Evolutionary conservation across 2,797 vertebrate genomes (phyloP), one percentile per base, ranked within the genome.

Genomic region (Huso huso): DNA sequence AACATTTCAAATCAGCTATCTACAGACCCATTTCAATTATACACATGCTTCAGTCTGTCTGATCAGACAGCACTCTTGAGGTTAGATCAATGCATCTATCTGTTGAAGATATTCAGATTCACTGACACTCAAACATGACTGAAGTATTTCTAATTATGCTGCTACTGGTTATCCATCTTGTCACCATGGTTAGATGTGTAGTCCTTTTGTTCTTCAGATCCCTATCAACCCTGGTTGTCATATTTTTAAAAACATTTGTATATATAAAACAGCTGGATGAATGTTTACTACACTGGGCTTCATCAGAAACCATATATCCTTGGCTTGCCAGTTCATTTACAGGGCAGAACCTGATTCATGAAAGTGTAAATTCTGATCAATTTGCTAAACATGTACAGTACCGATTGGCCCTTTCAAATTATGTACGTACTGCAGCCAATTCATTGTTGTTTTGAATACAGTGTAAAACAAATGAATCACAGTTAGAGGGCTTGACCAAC

Each of bases 401-500:
- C 23, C 23, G 4, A 37, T 37, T 37, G 23, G 23, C 23, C 23
- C 23, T 37, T 37, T 37, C 4, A 37, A 37, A 37, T 37, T 37
- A 37, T 37, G 23, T 37, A 2, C 4, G 1, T 37, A 37, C 23
- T 37, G 23, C 4, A 37, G 23, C 23, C 23, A 37, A 37, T 37
- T 37, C 23, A 37, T 37, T 37, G 23, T 37, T 37, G 23, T 37
- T 37, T 37, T 37, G 23, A 37, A 37, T 37, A 37, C 23, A 3
- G 23, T 37, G 23, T 37, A 37, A 37, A 37, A 37, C 23, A 37
- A 37, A 37, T 37, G 23, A 37, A 37, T 37, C 15, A 18, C 76
- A 87, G 82, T 83, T 77, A 82, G 81, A 79, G 84, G 85, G 85
- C 86, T 86, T 89, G 86, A 88, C 87, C 87, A 88, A 88, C 86